Percentiles rank a stretch among this genome's conserved stretches.
Conservation (phyloP, 2,888 invertebrate genomes). For the Zonitis immaculata region DNA sequence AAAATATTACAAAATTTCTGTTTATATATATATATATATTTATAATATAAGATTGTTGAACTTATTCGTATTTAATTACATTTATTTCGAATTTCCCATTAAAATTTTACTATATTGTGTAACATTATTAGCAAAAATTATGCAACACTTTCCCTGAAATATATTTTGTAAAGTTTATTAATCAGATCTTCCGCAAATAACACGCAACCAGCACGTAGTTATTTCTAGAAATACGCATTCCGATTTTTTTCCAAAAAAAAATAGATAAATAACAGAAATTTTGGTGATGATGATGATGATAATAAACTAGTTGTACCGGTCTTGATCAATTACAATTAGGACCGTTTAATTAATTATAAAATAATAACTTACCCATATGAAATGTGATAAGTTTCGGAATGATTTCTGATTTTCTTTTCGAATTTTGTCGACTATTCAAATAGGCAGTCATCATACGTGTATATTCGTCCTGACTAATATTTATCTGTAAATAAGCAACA, state of each 20-base stretch:
- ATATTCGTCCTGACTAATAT: slow-evolving; percentile 62
- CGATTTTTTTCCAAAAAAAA: too few relatives aligned
- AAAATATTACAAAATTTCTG: background rate
- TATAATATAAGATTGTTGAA: background rate
- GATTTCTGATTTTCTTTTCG: slow-evolving; percentile 32
- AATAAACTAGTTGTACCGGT: slow-evolving; percentile 13
- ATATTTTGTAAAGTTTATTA: too few relatives aligned
- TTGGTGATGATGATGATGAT: too few relatives aligned
- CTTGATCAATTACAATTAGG: background rate
- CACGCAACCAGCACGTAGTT: background rate
- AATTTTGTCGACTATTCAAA: slow-evolving; percentile 46
- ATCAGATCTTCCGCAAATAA: background rate
- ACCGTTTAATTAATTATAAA: too few relatives aligned
- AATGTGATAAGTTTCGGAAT: slow-evolving; percentile 42
- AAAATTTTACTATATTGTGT: too few relatives aligned
- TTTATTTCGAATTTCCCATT: background rate
- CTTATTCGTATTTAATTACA: background rate
- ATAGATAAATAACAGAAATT: too few relatives aligned
- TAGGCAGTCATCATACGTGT: slow-evolving; percentile 58
- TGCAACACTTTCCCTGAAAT: background rate
- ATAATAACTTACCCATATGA: slow-evolving; percentile 42
- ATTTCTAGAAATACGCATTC: too few relatives aligned
- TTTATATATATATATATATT: background rate
- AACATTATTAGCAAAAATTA: background rate
- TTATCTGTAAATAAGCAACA: slow-evolving; percentile 52